Base-by-base conservation (phyloP, 1,140 invertebrate genomes). In the Drosophila mayri region DNA sequence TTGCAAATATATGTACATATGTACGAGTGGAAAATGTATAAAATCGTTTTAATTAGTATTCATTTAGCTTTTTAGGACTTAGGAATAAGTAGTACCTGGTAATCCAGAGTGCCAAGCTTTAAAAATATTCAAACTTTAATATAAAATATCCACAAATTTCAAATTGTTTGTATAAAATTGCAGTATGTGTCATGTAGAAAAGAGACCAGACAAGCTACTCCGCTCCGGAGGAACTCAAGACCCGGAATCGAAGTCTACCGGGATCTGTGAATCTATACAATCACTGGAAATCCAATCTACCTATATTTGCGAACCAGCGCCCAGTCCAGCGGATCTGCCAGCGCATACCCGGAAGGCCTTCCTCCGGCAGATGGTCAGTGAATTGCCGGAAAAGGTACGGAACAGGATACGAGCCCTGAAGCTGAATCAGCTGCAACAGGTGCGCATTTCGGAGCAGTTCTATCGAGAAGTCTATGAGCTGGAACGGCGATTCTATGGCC, bases 401-500 rank as follows among this genome's bases (percentile, higher is more conserved):
- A 95, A 96, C 77, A 95, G 98, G 76, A 95, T 99, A 16, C 96
- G 97, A 86, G 98, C 98, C 2, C 93, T 99, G 37, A 98, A 99
- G 92, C 97, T 98, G 84, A 92, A 99, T 5, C 99, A 99, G 92
- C 93, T 98, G 70, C 95, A 98, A 77, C 95, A 96, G 49, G 96
- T 97, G 1, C 95, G 98, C 77, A 95, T 99, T 40, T 98, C 99
- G 93, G 96, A 97, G 9, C 95, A 98, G 90, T 99, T 99, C 93
- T 99, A 98, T 92, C 95, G 97, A 79, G 98, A 99, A 90, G 86
- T 99, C 32, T 98, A 99, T 93, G 95, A 95, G 10, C 94, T 99
- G n/a, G 99, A 99, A 94, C 96, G 96, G 91, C 97, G 97, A 93
- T 99, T 98, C 93, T 96, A 97, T 75, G 94, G 95, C 76, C 93